Base-by-base conservation (phyloP, 2,797 vertebrate species). In the Sphaeramia orbicularis region DNA sequence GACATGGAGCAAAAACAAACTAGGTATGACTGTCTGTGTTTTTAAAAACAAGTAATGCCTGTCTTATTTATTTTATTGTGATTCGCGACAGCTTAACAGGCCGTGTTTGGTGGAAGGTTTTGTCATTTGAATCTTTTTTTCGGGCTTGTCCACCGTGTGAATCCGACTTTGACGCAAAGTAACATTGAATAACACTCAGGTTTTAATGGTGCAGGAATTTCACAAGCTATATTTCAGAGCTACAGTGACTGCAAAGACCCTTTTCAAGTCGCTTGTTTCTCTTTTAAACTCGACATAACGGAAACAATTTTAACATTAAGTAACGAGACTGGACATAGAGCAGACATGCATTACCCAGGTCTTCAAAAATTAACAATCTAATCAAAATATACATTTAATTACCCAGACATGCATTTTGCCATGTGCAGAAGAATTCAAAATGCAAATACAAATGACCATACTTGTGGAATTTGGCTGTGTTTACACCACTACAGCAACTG, bases 1-100 rank as follows among this genome's bases (percentile, higher is more conserved):
- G 13, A 45, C 35, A 90, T 90, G 88, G 86, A 90, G 7, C 51
- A 10, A 30, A 61, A 32, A 18, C 43, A 13, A 0, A 67, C 0
- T 19, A 88, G 86, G 88, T 90, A 87, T 1, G 64, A 6, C 0
- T 10, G 0, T 6, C 0, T 9, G 10, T 27, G 51, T 50, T 1
- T 0, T 4, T 8, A 3, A 4, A 62, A 47, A 8, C 7, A 32
- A 32, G 30, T 32, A 32, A 7, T 1, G 0, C 0, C 2, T 0
- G 43, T 19, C 44, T 71, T 55, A 0, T 1, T 0, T 9, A 4
- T 0, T 7, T 0, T 9, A 2, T n/a, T 15, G 13, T 0, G 4
- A 0, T 59, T 45, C 1, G 0, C 1, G 4, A 21, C 2, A 21
- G 11, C 1, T n/a, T 18, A 54, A 36, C 12, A 2, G 1, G 10